phyloP scores from a whole-genome alignment of 2,888 invertebrate species.

The Dione juno region DNA sequence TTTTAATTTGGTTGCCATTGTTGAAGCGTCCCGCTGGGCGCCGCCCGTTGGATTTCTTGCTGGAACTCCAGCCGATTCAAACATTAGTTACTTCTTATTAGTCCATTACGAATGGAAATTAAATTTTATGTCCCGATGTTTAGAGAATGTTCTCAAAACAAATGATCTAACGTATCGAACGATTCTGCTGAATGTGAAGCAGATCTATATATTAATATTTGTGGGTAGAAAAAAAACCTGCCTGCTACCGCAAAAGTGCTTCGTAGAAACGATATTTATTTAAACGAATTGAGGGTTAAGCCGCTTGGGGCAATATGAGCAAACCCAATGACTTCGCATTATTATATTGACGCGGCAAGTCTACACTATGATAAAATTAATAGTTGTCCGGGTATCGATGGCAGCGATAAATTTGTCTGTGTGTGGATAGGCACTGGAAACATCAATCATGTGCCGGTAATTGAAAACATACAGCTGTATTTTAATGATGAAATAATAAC shows the following conservation, averaged over 20 bases:
- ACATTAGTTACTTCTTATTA: conserved; percentile 78
- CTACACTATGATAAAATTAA: conserved; percentile 70
- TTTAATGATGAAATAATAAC: conserved; percentile 62
- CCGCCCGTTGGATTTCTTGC: conserved; percentile 75
- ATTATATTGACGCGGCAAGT: conserved; percentile 58
- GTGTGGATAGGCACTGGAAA: conserved; percentile 65
- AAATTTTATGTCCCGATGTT: conserved; percentile 57
- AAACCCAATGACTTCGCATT: conserved; percentile 75
- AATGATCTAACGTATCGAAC: conserved; percentile 16
- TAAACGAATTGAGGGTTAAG: conserved; percentile 68
- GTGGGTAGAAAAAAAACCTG: conserved; percentile 56
- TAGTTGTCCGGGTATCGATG: conserved; percentile 70
- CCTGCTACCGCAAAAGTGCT: conserved; percentile 63
- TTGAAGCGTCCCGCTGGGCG: conserved; percentile 78
- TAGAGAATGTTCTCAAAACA: conserved; percentile 20
- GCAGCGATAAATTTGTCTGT: conserved; percentile 73
- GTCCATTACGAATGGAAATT: conserved; percentile 74
- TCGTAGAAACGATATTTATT: conserved; percentile 74
- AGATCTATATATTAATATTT: conserved; percentile 68
- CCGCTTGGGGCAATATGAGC: conserved; percentile 59
- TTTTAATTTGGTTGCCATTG: conserved; percentile 83
- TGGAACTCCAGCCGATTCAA: conserved; percentile 79
- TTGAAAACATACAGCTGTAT: conserved; percentile 73
- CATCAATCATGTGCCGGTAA: conserved; percentile 74
- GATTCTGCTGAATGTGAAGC: conserved; percentile 47